phyloP scores from a whole-genome alignment of 2,888 invertebrate genomes.

The Athalia rosae region DNA sequence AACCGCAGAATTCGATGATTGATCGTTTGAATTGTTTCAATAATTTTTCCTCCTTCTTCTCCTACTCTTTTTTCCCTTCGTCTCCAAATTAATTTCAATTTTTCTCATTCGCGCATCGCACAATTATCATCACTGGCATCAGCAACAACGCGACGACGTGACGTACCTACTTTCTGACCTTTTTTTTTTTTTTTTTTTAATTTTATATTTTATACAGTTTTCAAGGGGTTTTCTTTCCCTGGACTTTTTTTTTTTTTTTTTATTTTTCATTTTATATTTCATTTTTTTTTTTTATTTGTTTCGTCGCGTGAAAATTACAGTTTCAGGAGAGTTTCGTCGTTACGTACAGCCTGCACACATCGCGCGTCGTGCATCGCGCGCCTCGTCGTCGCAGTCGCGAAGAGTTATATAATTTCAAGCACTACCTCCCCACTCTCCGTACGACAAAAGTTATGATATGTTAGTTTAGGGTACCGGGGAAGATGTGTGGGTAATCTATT shows the following conservation, averaged over 20 bases:
- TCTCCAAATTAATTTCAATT: not conserved
- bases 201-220: constrained; percentile 14
- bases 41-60: too few species aligned
- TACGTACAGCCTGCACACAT: constrained; percentile 71
- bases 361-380: not conserved
- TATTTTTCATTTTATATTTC: not conserved
- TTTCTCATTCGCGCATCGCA: too few species aligned
- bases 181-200: not conserved
- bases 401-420: constrained; percentile 66
- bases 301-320: constrained; percentile 67
- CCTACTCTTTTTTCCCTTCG: not conserved
- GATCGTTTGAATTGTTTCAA: too few species aligned
- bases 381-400: constrained; percentile 26
- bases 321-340: constrained; percentile 70
- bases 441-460: constrained; percentile 64
- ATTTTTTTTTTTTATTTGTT: constrained; percentile 55
- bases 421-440: constrained; percentile 52
- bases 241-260: not conserved
- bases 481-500: constrained; percentile 63
- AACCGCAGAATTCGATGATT: too few species aligned
- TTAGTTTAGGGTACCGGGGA: too few species aligned
- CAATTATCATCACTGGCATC: too few species aligned
- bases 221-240: constrained; percentile 14
- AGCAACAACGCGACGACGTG: not conserved
- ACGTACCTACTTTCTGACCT: not conserved